Conservation (phyloP, 1,140 invertebrate species). For the Drosophila baimaii region DNA sequence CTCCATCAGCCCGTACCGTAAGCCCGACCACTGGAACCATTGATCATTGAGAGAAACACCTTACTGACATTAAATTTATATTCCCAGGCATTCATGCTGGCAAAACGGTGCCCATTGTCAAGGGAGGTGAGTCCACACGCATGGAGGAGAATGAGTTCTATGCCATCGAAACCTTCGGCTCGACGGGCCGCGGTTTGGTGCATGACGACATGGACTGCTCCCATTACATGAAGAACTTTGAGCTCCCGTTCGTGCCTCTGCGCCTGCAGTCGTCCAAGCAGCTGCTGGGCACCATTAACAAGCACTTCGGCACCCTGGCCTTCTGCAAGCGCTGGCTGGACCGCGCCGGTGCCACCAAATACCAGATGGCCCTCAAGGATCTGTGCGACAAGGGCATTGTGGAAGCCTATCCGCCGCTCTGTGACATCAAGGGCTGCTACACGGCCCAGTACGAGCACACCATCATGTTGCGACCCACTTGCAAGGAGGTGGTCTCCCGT, state of each 20-base stretch:
- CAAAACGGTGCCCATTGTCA: slow-evolving; percentile 99
- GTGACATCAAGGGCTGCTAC: slow-evolving; percentile 98
- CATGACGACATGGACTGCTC: slow-evolving; percentile 99
- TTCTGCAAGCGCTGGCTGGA: slow-evolving; percentile 99
- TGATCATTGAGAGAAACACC: background rate
- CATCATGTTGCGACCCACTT: slow-evolving; percentile 97
- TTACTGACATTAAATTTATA: background rate
- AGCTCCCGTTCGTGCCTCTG: slow-evolving; percentile 95
- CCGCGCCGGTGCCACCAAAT: slow-evolving; percentile 97
- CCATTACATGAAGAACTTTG: slow-evolving; percentile 99
- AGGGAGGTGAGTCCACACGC: slow-evolving; percentile 97
- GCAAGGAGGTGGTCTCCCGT: slow-evolving; percentile 98
- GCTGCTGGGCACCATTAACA: slow-evolving; percentile 97
- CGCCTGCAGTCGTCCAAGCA: slow-evolving; percentile 96
- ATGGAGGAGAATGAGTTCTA: slow-evolving; percentile 99
- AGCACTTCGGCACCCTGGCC: slow-evolving; percentile 98
- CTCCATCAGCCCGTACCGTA: slow-evolving; percentile 97
- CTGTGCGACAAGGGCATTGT: slow-evolving; percentile 98
- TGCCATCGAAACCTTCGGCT: slow-evolving; percentile 99
- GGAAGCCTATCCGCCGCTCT: slow-evolving; percentile 98
- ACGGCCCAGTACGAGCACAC: slow-evolving; percentile 99
- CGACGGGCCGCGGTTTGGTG: slow-evolving; percentile 97
- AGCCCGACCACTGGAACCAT: slow-evolving; percentile 51
- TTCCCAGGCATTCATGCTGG: slow-evolving; percentile 97
- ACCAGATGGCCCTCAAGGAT: slow-evolving; percentile 99